Evolutionary conservation across 2,797 vertebrate genomes (phyloP).

Genomic region (Champsocephalus gunnari): DNA sequence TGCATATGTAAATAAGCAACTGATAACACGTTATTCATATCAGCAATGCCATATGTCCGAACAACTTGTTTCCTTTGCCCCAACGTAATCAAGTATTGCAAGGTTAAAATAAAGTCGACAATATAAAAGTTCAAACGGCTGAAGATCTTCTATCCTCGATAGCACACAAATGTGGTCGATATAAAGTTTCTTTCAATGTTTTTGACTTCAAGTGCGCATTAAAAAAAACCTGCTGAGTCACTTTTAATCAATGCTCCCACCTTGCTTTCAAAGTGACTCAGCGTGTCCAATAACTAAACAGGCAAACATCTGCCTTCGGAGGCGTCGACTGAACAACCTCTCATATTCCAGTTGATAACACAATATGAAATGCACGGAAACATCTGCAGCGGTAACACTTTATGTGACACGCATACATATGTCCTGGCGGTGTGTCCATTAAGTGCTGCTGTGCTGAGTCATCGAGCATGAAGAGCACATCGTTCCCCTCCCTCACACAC

Average conservation of each 20-base stretch:
- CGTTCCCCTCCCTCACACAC: neutral
- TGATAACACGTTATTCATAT: neutral
- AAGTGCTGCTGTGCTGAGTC: slow-evolving; percentile 22
- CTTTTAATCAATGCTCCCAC: neutral
- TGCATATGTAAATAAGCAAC: neutral
- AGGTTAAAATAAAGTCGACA: neutral
- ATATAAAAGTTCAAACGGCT: neutral
- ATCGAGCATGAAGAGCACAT: neutral
- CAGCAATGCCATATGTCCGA: neutral
- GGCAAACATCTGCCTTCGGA: neutral
- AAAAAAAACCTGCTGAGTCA: neutral
- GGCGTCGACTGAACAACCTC: neutral
- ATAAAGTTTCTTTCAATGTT: neutral
- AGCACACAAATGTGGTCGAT: neutral
- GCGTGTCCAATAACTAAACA: slow-evolving; percentile 16
- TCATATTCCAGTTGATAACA: slow-evolving; percentile 18
- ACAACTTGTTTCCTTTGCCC: neutral
- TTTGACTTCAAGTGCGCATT: neutral
- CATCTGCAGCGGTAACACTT: neutral
- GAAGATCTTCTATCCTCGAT: neutral
- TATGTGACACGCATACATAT: slow-evolving; percentile 8
- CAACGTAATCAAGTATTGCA: neutral
- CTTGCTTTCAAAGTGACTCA: slow-evolving; percentile 4
- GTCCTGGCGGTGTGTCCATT: slow-evolving; percentile 28
- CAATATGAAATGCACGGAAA: neutral